A percentile compares a stretch with the other conserved stretches of the same genome.
Conservation (phyloP, 2,113 vertebrate species). For the Vombatus ursinus region DNA sequence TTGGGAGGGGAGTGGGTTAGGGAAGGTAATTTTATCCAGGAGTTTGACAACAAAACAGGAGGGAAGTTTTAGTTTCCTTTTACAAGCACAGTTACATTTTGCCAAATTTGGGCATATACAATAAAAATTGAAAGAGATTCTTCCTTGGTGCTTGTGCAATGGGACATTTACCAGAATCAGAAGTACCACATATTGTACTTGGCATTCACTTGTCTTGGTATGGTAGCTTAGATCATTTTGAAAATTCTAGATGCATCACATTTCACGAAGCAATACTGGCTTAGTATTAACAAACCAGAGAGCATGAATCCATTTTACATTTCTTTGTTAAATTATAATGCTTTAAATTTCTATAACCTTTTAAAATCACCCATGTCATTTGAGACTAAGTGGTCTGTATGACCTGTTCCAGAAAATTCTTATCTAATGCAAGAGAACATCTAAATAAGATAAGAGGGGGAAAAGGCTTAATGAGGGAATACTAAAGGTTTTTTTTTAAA, state of each 20-base stretch:
- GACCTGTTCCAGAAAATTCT: slow-evolving; percentile 11
- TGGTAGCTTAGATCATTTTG: not conserved
- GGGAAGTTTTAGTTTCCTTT: not conserved
- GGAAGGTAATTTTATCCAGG: not conserved
- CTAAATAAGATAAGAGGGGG: not conserved
- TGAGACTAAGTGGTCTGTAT: not conserved
- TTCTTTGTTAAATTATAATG: slow-evolving; percentile 34
- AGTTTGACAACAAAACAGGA: not conserved
- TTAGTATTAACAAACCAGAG: not conserved
- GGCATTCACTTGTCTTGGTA: not conserved
- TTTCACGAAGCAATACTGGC: not conserved
- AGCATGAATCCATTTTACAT: not conserved
- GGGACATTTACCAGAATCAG: slow-evolving; percentile 18
- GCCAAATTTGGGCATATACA: not conserved
- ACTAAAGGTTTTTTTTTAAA: not conserved
- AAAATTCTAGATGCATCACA: not conserved
- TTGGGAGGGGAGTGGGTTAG: not conserved
- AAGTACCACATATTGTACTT: not conserved
- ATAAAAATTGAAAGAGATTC: slow-evolving; percentile 19
- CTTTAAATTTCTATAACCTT: slow-evolving; percentile 7
- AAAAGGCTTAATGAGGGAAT: not conserved
- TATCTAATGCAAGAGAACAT: not conserved
- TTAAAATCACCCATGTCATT: slow-evolving; percentile 33
- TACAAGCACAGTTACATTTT: not conserved
- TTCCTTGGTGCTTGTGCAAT: not conserved